phyloP scores from a whole-genome alignment of 2,888 invertebrate species.

The Boloria selene region DNA sequence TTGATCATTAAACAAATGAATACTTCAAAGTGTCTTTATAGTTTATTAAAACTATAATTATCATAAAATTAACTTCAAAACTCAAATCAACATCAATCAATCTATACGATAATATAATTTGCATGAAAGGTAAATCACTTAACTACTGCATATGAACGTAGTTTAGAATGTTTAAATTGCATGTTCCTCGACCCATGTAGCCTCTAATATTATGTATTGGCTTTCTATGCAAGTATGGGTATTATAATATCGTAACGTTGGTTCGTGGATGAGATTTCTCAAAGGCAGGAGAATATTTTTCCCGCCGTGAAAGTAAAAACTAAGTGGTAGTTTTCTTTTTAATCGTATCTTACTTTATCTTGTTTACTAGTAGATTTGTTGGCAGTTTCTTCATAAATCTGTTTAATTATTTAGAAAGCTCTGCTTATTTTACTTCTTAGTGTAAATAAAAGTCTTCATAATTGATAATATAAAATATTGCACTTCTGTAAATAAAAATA shows the following conservation, averaged over 20 bases:
- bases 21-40: too few species aligned
- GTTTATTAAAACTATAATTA: too few species aligned
- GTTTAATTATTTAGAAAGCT: not conserved
- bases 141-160: conserved; percentile 13
- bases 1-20: too few species aligned
- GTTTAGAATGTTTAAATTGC: conserved; percentile 22
- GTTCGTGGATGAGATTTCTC: conserved; percentile 25
- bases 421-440: too few species aligned
- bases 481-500: too few species aligned
- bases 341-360: conserved; percentile 10
- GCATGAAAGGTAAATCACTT: conserved; percentile 33
- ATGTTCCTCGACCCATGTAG: conserved; percentile 15
- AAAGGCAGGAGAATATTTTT: conserved; percentile 25
- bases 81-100: conserved; percentile 12
- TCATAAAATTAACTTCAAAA: too few species aligned
- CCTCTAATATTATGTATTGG: conserved; percentile 24
- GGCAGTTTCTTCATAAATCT: conserved; percentile 8
- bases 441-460: too few species aligned
- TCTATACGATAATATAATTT: conserved; percentile 4
- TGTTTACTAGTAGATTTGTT: conserved; percentile 3
- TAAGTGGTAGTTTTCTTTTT: conserved; percentile 18
- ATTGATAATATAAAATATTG: too few species aligned
- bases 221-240: conserved; percentile 22
- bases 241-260: conserved; percentile 23
- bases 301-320: conserved; percentile 17